A percentile compares a stretch with the other conserved stretches of the same genome.
phyloP scores from a whole-genome alignment of 2,888 invertebrate species.

The Paralinhomoeus sp. region DNA sequence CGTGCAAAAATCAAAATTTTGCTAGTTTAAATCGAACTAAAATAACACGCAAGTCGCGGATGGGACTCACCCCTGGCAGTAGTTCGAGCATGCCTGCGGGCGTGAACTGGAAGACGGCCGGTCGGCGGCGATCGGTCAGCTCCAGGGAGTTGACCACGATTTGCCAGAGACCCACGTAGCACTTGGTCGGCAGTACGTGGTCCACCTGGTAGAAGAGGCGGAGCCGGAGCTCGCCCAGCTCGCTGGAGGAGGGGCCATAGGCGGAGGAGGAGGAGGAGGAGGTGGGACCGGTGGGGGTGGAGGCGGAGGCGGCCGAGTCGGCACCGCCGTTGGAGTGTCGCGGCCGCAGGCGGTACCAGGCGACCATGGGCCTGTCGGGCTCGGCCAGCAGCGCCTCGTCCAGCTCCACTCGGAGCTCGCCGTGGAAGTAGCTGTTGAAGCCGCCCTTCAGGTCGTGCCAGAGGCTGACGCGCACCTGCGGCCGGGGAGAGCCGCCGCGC shows the following conservation, averaged over 20 bases:
- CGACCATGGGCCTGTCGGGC: too few relatives aligned
- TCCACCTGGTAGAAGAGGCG: conserved; percentile 8
- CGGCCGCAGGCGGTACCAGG: conserved; percentile 2
- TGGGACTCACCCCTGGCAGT: neutral
- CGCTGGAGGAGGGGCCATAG: neutral
- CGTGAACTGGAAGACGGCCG: neutral
- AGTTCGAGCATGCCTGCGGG: neutral
- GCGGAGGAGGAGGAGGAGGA: neutral
- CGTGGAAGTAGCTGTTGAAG: conserved; percentile 13
- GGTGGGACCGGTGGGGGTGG: neutral
- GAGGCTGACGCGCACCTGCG: conserved; percentile 5
- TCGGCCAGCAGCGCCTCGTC: too few relatives aligned
- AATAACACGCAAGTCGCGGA: neutral
- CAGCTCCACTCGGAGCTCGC: conserved; percentile 8
- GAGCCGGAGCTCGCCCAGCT: neutral
- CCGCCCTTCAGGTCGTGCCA: conserved; percentile 15
- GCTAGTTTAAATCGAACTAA: neutral
- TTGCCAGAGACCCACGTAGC: conserved; percentile 10
- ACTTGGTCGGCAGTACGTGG: conserved; percentile 11
- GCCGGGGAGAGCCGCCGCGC: neutral
- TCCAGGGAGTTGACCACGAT: conserved; percentile 7
- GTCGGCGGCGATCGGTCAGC: neutral
- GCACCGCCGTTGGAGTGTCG: neutral
- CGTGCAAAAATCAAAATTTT: neutral
- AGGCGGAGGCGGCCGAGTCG: too few relatives aligned